Conservation (phyloP, 2,888 invertebrate species). For the Choreutis nemorana region DNA sequence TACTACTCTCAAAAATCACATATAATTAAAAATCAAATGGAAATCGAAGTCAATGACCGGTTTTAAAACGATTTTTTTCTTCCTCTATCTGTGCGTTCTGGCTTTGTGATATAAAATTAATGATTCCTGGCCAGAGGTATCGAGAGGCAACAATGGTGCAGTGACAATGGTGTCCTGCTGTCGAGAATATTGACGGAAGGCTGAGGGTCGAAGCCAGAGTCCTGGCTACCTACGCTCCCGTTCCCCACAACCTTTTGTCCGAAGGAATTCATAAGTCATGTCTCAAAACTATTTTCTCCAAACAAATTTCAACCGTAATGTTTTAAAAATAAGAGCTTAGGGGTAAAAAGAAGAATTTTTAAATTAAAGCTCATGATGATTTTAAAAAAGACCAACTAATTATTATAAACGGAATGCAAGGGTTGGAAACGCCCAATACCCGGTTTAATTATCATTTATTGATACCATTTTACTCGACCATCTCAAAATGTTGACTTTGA, state of each 20-base stretch:
- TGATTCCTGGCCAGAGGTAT: conserved; percentile 62
- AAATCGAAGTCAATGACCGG: conserved; percentile 53
- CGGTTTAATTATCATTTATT: too few species aligned
- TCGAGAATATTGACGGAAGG: conserved; percentile 59
- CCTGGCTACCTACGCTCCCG: conserved; percentile 58
- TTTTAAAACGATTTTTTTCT: conserved; percentile 54
- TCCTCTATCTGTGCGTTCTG: conserved; percentile 62
- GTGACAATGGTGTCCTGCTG: conserved; percentile 64
- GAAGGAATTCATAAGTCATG: conserved; percentile 51
- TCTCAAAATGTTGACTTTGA: too few species aligned
- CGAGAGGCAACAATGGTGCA: conserved; percentile 41
- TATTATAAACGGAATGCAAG: too few species aligned
- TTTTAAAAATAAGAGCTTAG: conserved; percentile 38
- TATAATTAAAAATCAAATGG: conserved; percentile 51
- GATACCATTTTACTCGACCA: too few species aligned
- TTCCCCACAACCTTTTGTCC: conserved; percentile 43
- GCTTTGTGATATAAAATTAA: conserved; percentile 65
- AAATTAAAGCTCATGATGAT: conserved; percentile 24
- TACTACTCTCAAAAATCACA: too few species aligned
- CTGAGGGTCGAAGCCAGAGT: conserved; percentile 18
- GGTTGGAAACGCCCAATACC: too few species aligned
- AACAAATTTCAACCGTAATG: conserved; percentile 27
- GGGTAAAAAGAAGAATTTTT: conserved; percentile 27
- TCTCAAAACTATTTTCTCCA: not conserved
- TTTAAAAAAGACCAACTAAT: conserved; percentile 37